Conservation (phyloP, 2,113 vertebrate genomes). For the Macaca fascicularis region DNA sequence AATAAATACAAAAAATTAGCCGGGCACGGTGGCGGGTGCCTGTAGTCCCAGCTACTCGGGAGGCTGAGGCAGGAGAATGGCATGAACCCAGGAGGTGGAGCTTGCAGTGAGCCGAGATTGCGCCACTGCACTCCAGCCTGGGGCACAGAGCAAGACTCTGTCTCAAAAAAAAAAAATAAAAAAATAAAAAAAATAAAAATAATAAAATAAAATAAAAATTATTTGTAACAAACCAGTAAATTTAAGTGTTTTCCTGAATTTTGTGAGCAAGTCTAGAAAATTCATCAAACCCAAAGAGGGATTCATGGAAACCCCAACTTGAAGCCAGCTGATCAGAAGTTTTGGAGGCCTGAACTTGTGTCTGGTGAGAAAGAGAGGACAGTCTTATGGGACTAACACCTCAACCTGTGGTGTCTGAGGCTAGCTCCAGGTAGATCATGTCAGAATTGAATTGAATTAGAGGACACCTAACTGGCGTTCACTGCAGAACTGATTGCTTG, state of each 20-base stretch:
- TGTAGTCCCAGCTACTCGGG: too few relatives aligned
- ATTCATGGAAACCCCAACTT: not conserved
- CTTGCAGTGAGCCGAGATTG: too few relatives aligned
- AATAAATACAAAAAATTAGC: too few relatives aligned
- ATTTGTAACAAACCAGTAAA: not conserved
- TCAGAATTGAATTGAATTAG: not conserved
- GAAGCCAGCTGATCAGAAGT: not conserved
- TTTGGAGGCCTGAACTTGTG: too few relatives aligned
- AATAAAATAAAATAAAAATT: too few relatives aligned
- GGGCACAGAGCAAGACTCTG: too few relatives aligned
- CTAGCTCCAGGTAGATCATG: not conserved
- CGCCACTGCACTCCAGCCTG: too few relatives aligned
- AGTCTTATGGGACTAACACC: not conserved
- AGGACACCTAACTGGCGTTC: not conserved
- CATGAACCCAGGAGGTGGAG: too few relatives aligned
- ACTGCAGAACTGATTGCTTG: not conserved
- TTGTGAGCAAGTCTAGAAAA: not conserved
- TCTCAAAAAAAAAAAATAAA: too few relatives aligned
- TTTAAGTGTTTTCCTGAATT: not conserved
- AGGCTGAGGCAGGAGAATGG: too few relatives aligned
- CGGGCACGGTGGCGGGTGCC: too few relatives aligned
- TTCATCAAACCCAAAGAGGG: not conserved
- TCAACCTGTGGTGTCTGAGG: not conserved
- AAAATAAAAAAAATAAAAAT: accelerated
- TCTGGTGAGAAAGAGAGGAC: not conserved